Conservation (phyloP, 2,888 invertebrate species). For the Leptodirus hochenwartii region DNA sequence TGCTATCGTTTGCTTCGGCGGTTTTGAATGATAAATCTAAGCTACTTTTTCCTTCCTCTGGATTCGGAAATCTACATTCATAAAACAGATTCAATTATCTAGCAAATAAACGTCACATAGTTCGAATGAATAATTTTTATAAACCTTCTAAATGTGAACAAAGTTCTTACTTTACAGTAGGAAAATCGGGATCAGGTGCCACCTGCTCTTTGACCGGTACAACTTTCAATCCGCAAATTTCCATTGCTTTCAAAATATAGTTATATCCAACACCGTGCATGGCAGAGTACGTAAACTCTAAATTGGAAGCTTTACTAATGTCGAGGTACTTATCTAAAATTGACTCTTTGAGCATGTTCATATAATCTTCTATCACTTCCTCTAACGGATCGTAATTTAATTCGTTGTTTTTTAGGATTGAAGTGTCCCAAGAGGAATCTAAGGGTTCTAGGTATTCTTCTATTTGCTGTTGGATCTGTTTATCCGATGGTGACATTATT, state of each 20-base stretch:
- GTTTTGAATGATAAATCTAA: constrained; percentile 45
- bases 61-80: constrained; percentile 67
- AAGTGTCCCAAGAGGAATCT: constrained; percentile 59
- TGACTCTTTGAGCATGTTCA: constrained; percentile 34
- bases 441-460: constrained; percentile 58
- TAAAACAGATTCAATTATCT: not conserved
- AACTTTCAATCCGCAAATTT: constrained; percentile 52
- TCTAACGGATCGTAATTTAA: constrained; percentile 46
- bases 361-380: constrained; percentile 50
- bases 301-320: constrained; percentile 33
- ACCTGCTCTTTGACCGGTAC: constrained; percentile 56
- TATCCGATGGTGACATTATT: constrained; percentile 85
- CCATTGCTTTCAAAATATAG: constrained; percentile 58
- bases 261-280: constrained; percentile 95
- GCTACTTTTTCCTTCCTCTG: constrained; percentile 75
- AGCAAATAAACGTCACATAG: not conserved
- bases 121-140: not conserved
- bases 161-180: constrained; percentile 55
- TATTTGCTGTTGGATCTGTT: constrained; percentile 65
- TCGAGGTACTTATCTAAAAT: constrained; percentile 34
- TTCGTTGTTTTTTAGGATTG: constrained; percentile 30
- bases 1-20: constrained; percentile 49
- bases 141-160: constrained; percentile 1
- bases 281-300: constrained; percentile 77
- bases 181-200: constrained; percentile 88